Conservation (phyloP, 2,888 invertebrate species). For the Cantharis rustica region DNA sequence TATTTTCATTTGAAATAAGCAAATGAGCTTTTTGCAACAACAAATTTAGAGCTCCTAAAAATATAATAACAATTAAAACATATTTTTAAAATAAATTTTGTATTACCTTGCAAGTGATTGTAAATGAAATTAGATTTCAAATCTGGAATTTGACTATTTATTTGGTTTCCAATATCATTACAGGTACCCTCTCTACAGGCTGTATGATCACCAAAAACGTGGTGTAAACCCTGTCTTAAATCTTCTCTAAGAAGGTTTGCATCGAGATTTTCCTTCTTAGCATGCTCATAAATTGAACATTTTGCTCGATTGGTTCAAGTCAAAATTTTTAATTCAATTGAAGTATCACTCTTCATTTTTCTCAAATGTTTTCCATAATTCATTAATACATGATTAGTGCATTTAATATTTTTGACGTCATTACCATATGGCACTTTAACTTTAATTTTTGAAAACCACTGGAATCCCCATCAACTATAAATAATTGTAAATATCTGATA, state of each 20-base stretch:
- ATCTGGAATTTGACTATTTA: too few species aligned
- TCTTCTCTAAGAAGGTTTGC: neutral
- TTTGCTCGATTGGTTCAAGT: neutral
- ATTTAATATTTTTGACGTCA: constrained; percentile 1
- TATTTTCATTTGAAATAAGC: too few species aligned
- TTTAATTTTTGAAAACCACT: neutral
- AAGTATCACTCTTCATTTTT: neutral
- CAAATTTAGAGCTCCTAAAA: too few species aligned
- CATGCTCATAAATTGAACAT: constrained; percentile 7
- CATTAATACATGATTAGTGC: constrained; percentile 3
- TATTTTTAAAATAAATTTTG: too few species aligned
- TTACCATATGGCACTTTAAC: neutral
- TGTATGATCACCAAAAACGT: constrained; percentile 3
- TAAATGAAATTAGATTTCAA: too few species aligned
- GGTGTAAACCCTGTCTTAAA: neutral
- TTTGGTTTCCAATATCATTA: too few species aligned
- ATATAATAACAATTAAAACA: too few species aligned
- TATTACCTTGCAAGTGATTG: too few species aligned
- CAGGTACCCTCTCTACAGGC: too few species aligned
- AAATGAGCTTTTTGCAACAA: too few species aligned
- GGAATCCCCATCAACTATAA: constrained; percentile 5
- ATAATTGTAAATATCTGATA: constrained; percentile 1
- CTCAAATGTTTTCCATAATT: constrained; percentile 5
- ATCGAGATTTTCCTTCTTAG: neutral
- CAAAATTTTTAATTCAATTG: neutral